These are phyloP conservation scores for Enteromius viviparus DNA, from an alignment of 2,797 vertebrate species.

Conservation along the genomic window DNA sequence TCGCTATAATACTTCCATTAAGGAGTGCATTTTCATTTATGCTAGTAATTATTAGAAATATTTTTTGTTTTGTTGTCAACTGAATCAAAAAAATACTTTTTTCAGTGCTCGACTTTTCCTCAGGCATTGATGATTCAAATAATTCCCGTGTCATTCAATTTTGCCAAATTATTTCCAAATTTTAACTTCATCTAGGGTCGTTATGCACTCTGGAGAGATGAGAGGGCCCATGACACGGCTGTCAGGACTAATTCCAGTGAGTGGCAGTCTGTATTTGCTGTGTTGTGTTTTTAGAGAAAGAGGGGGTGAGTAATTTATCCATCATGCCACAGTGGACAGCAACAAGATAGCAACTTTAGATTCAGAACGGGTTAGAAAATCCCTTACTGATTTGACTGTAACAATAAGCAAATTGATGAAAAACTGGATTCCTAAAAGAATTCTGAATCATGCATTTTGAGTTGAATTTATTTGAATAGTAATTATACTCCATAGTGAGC, in stretches of 20 bases:
- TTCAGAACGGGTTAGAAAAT: neutral
- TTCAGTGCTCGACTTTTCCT: neutral
- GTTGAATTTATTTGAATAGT: conserved; percentile 8
- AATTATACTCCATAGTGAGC: conserved; percentile 6
- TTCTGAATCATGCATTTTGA: neutral
- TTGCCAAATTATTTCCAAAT: conserved; percentile 56
- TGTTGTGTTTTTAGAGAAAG: neutral
- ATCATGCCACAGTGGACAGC: neutral
- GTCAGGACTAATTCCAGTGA: conserved; percentile 54
- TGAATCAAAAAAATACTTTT: neutral
- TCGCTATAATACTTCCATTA: neutral
- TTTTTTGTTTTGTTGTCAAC: neutral
- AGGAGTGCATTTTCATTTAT: neutral
- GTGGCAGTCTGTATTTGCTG: conserved; percentile 45
- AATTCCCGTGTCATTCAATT: conserved; percentile 49
- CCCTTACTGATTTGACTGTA: conserved; percentile 2
- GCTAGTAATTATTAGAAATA: neutral
- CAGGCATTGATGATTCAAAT: neutral
- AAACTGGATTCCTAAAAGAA: neutral
- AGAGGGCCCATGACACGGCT: conserved; percentile 38
- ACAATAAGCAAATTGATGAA: neutral
- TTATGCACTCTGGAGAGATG: conserved; percentile 40
- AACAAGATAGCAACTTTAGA: neutral
- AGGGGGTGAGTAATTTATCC: conserved; percentile 13
- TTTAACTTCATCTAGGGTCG: conserved; percentile 48